These are phyloP conservation scores for Actinostola sp. DNA, from an alignment of 92 coral and sea anemone species.

Conservation along the genomic window DNA sequence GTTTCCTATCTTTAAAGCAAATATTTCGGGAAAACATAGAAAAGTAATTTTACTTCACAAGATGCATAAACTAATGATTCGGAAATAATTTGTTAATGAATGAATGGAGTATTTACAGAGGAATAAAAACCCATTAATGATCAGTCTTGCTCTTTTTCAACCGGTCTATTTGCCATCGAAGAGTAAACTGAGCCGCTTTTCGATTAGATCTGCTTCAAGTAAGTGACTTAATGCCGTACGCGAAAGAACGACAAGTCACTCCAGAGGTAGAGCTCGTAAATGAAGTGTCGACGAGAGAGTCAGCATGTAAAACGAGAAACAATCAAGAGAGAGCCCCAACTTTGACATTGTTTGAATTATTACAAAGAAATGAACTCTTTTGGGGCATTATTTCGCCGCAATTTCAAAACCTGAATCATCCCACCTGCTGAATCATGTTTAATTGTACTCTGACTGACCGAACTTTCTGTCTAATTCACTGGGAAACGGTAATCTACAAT, in stretches of 20 bases:
- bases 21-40: neutral
- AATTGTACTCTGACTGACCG: slow-evolving; percentile 2
- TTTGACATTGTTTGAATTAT: slow-evolving; percentile 5
- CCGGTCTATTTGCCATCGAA: slow-evolving; percentile 21
- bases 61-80: slow-evolving; percentile 15
- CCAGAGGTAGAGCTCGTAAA: neutral
- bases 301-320: neutral
- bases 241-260: too few species aligned
- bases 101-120: slow-evolving; percentile 15
- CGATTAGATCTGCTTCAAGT: slow-evolving; percentile 10
- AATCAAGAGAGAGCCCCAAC: neutral
- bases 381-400: neutral
- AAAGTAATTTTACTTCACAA: slow-evolving; percentile 2
- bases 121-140: slow-evolving; percentile 28
- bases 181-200: slow-evolving; percentile 38
- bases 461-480: slow-evolving; percentile 13
- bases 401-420: slow-evolving; percentile 8
- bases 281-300: neutral
- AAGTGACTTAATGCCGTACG: slow-evolving; percentile 22
- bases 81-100: slow-evolving; percentile 21
- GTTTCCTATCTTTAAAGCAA: slow-evolving; percentile 1
- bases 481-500: slow-evolving; percentile 31
- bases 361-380: slow-evolving; percentile 1
- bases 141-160: slow-evolving; percentile 3
- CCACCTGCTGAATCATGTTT: slow-evolving; percentile 22